Evolutionary conservation across 2,113 vertebrate species (phyloP).

Genomic region (Corydoras maculifer): DNA sequence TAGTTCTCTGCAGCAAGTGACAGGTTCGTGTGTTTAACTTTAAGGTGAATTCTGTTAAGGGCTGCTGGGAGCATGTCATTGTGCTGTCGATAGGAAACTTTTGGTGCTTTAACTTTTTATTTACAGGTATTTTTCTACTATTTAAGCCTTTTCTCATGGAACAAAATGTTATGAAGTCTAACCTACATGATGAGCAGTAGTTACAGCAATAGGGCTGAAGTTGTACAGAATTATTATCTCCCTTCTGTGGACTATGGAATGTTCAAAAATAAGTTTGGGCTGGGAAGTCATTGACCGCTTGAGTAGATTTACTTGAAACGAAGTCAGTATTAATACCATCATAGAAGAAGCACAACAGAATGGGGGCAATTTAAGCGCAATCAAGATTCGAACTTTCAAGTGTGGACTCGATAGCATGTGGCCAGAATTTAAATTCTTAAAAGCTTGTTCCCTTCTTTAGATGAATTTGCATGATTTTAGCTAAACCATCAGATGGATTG

Average conservation of each 20-base stretch:
- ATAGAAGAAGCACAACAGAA: conserved; percentile 13
- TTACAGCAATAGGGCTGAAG: conserved; percentile 15
- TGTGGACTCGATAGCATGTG: conserved; percentile 41
- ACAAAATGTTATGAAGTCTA: conserved; percentile 32
- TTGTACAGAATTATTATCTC: conserved; percentile 9
- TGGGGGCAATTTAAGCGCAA: conserved; percentile 8
- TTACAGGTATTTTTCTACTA: conserved; percentile 35
- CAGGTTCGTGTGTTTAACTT: conserved; percentile 29
- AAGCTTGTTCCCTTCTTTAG: conserved; percentile 47
- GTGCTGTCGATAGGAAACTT: conserved; percentile 27
- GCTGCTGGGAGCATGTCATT: conserved; percentile 30
- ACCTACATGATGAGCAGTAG: neutral
- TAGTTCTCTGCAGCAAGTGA: conserved; percentile 23
- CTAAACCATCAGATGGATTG: conserved; percentile 9
- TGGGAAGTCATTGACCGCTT: conserved; percentile 7
- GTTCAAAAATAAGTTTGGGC: conserved; percentile 14
- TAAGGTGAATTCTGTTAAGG: conserved; percentile 33
- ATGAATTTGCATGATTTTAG: conserved; percentile 11
- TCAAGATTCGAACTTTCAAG: conserved; percentile 17
- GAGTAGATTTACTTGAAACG: conserved; percentile 33
- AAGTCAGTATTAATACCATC: conserved; percentile 31
- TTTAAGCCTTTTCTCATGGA: conserved; percentile 21
- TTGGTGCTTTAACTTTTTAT: conserved; percentile 49
- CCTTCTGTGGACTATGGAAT: conserved; percentile 9
- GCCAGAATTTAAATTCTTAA: conserved; percentile 48